phyloP scores from a whole-genome alignment of 2,797 vertebrate genomes.

The Botia kubotai region DNA sequence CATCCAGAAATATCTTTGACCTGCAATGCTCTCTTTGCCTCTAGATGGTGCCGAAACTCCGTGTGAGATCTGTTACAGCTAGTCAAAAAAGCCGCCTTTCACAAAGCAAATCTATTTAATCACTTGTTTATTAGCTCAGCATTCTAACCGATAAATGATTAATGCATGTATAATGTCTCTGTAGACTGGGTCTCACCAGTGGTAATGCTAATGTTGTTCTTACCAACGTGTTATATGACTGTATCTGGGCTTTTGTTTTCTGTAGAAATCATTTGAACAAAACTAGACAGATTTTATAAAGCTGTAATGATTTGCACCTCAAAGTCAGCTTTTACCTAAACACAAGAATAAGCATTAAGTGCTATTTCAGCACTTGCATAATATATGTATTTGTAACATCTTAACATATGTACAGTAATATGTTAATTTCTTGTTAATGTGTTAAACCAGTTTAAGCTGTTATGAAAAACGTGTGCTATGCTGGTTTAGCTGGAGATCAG shows the following conservation, averaged over 20 bases:
- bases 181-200: conserved; percentile 38
- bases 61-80: conserved; percentile 35
- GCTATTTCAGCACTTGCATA: too few relatives aligned
- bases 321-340: background rate
- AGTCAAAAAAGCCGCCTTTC: conserved; percentile 38
- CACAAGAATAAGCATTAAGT: too few relatives aligned
- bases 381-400: too few relatives aligned
- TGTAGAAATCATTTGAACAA: background rate
- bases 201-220: conserved; percentile 43
- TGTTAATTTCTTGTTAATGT: too few relatives aligned
- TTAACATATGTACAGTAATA: background rate
- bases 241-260: conserved; percentile 29
- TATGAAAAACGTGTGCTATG: background rate
- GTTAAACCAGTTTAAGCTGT: background rate
- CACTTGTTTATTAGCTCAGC: conserved; percentile 67
- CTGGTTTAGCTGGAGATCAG: background rate
- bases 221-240: conserved; percentile 28
- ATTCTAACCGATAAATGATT: conserved; percentile 70
- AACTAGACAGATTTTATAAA: conserved; percentile 3
- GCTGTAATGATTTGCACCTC: background rate
- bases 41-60: conserved; percentile 72
- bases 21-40: conserved; percentile 53
- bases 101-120: conserved; percentile 71
- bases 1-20: background rate
- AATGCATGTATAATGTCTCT: conserved; percentile 63